Conservation (phyloP, 2,888 invertebrate genomes). For the Drosophila austrosaltans region DNA sequence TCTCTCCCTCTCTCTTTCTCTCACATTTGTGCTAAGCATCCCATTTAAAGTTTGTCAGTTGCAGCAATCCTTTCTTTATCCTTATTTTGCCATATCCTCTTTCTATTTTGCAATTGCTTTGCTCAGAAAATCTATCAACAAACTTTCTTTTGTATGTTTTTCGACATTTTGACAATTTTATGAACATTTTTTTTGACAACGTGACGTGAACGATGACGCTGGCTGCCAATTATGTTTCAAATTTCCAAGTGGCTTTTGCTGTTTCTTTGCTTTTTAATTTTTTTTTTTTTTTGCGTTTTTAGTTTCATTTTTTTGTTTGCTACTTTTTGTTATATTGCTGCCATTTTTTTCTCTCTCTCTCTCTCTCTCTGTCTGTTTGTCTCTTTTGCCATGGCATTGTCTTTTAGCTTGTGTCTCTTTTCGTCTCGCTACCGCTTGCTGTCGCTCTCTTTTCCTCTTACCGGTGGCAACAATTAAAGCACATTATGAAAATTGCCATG, state of each 20-base stretch:
- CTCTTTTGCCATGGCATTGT: background rate
- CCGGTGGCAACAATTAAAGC: conserved; percentile 48
- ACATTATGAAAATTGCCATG: conserved; percentile 47
- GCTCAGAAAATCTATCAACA: background rate
- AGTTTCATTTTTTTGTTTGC: background rate
- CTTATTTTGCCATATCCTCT: background rate
- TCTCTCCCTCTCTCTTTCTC: background rate
- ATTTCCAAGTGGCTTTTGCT: conserved; percentile 26
- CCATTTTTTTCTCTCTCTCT: background rate
- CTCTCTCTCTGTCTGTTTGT: background rate
- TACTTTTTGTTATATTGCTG: background rate
- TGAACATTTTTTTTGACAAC: conserved; percentile 7
- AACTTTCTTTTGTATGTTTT: conserved; percentile 15
- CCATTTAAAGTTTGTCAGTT: background rate
- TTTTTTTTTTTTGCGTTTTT: background rate
- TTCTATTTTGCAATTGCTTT: background rate
- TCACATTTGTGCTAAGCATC: background rate
- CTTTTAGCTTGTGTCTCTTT: background rate
- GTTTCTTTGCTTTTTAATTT: conserved; percentile 8
- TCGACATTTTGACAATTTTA: conserved; percentile 17
- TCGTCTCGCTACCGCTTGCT: background rate
- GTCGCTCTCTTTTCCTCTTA: background rate
- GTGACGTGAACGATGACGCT: background rate
- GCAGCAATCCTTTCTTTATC: background rate
- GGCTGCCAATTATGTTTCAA: conserved; percentile 37